These are phyloP conservation scores for Cinara cedri DNA, from an alignment of 2,888 invertebrate genomes.

Conservation along the genomic window DNA sequence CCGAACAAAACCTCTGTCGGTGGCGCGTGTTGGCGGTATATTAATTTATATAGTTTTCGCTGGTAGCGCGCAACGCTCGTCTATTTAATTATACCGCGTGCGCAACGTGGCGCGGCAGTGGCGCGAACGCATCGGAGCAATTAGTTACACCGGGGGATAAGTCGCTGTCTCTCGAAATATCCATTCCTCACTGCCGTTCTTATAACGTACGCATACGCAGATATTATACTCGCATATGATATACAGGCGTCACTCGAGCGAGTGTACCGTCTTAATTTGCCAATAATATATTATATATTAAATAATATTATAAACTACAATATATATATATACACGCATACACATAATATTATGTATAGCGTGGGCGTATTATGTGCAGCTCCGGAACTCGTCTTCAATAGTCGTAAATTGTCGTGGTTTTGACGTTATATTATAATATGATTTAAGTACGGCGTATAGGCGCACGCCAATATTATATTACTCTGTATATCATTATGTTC, in stretches of 20 bases:
- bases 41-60: slow-evolving; percentile 31
- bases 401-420: slow-evolving; percentile 9
- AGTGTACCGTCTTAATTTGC: slow-evolving; percentile 14
- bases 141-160: slow-evolving; percentile 16
- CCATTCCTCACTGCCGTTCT: neutral
- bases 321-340: neutral
- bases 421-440: neutral
- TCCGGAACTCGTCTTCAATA: neutral
- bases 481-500: neutral
- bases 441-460: neutral
- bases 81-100: slow-evolving; percentile 31
- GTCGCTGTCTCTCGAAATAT: slow-evolving; percentile 26
- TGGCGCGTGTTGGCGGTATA: neutral
- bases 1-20: slow-evolving; percentile 5
- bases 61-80: neutral
- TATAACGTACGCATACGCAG: too few relatives aligned
- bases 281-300: neutral
- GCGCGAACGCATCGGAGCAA: neutral
- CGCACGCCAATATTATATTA: neutral
- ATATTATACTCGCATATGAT: too few relatives aligned
- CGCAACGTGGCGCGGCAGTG: neutral
- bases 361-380: too few relatives aligned
- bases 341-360: neutral
- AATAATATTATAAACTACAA: too few relatives aligned
- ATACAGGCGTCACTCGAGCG: neutral